Percentiles rank a stretch among this genome's conserved stretches.
These are phyloP conservation scores for Julus scanicus DNA, from an alignment of 2,888 invertebrate species.

Conservation along the genomic window DNA sequence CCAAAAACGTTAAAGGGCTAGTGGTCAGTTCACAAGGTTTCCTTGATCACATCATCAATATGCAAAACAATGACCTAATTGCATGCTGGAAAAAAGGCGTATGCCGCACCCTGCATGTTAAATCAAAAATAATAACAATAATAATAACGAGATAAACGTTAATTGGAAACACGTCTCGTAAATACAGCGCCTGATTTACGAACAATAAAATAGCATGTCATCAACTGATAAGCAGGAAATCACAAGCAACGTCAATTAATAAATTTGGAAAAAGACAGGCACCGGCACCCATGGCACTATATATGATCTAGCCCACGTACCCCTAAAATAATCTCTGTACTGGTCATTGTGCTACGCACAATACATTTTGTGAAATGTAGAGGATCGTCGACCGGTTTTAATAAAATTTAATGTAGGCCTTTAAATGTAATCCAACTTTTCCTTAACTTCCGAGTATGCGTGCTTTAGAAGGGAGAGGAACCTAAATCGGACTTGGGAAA, in stretches of 20 bases:
- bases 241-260: background rate
- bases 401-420: background rate
- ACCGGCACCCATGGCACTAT: no score
- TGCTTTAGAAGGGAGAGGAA: no score
- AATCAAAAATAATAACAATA: background rate
- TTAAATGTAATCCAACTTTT: background rate
- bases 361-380: background rate
- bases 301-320: background rate
- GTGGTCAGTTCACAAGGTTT: background rate
- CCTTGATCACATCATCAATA: background rate
- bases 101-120: background rate
- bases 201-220: background rate
- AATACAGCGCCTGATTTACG: background rate
- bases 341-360: background rate
- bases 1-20: background rate
- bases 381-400: background rate
- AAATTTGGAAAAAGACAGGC: background rate
- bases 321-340: background rate
- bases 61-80: background rate
- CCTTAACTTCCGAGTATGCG: background rate
- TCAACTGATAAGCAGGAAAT: slow-evolving; percentile 2
- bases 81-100: background rate
- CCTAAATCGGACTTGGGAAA: background rate
- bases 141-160: background rate
- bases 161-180: background rate